These are phyloP conservation scores for Dendronephthya gigantea DNA, from an alignment of 64 coral and sea anemone genomes.

Conservation along the genomic window DNA sequence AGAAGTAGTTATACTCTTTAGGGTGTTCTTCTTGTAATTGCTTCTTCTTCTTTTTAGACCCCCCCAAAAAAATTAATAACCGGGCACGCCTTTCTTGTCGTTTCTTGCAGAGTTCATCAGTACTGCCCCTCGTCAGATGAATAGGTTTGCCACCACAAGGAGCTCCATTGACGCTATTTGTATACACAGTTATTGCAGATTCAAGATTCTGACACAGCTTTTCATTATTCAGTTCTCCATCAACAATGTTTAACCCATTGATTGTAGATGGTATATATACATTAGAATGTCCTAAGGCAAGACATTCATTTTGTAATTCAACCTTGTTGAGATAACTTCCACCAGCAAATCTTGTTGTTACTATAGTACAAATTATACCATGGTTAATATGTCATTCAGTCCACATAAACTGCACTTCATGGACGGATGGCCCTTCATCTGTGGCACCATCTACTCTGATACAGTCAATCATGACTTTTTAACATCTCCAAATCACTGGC, in stretches of 20 bases:
- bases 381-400: too few relatives aligned
- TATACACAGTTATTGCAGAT: not conserved
- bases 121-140: conserved; percentile 4
- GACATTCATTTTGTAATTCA: conserved; percentile 39
- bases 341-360: too few relatives aligned
- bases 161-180: conserved; percentile 20
- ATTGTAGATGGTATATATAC: conserved; percentile 51
- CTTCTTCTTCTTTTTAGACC: conserved; percentile 33
- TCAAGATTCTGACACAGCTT: not conserved
- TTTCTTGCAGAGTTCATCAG: conserved; percentile 15
- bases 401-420: too few relatives aligned
- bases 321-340: too few relatives aligned
- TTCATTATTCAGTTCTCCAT: not conserved
- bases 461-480: not conserved
- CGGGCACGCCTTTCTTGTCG: conserved; percentile 22
- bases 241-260: conserved; percentile 35
- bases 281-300: conserved; percentile 27
- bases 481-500: conserved; percentile 36
- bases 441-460: not conserved
- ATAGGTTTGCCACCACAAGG: conserved; percentile 37
- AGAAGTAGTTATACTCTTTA: conserved; percentile 23
- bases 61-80: conserved; percentile 35
- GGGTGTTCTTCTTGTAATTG: conserved; percentile 11
- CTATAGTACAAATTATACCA: too few relatives aligned
- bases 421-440: too few relatives aligned